Percentiles rank a stretch among this genome's conserved stretches.
phyloP scores from a whole-genome alignment of 2,888 invertebrate species.

The Cerceris rybyensis region DNA sequence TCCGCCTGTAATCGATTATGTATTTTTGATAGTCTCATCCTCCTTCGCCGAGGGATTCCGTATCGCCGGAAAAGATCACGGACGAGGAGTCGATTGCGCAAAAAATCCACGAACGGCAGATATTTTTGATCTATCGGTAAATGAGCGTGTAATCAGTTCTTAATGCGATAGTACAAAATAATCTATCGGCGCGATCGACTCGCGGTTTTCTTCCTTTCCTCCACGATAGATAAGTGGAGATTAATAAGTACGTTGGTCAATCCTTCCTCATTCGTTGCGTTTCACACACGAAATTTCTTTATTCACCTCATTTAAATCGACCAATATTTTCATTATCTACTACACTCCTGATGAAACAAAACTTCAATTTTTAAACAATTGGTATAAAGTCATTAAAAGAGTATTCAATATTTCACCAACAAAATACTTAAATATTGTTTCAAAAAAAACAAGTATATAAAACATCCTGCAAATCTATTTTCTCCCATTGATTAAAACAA shows the following conservation, averaged over 20 bases:
- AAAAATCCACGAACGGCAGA: slow-evolving; percentile 28
- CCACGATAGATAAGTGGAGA: slow-evolving; percentile 10
- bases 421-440: neutral
- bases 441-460: neutral
- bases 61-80: slow-evolving; percentile 52
- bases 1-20: slow-evolving; percentile 62
- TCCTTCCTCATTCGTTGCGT: slow-evolving; percentile 16
- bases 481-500: neutral
- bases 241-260: slow-evolving; percentile 21
- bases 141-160: slow-evolving; percentile 47
- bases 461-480: neutral
- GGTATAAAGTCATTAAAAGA: neutral
- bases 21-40: slow-evolving; percentile 51
- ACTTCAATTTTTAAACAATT: neutral
- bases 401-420: neutral
- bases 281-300: neutral
- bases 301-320: neutral
- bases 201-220: slow-evolving; percentile 23
- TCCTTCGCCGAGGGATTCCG: slow-evolving; percentile 37
- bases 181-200: slow-evolving; percentile 38
- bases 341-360: neutral
- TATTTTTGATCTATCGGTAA: slow-evolving; percentile 49
- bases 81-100: neutral
- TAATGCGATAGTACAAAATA: slow-evolving; percentile 42
- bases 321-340: neutral